Percentiles rank a stretch among this genome's conserved stretches.
These are phyloP conservation scores for Drosophila fuyamai DNA, from an alignment of 1,140 invertebrate genomes.

Conservation along the genomic window DNA sequence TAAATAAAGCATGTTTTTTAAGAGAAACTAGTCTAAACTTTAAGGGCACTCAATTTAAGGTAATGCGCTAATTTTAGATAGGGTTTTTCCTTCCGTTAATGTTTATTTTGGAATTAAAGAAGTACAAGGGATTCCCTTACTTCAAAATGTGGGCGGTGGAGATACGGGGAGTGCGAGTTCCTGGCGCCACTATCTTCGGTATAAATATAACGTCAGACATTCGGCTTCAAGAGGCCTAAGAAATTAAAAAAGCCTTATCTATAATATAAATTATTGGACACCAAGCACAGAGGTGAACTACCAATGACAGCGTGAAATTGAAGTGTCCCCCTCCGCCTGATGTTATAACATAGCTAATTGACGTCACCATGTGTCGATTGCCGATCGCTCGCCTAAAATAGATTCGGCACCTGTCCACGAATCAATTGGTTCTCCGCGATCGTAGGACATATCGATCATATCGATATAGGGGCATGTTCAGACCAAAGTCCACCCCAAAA, in stretches of 20 bases:
- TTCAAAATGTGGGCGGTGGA: neutral
- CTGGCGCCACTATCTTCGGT: slow-evolving; percentile 7
- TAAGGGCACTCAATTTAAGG: too few relatives aligned
- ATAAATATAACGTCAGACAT: slow-evolving; percentile 22
- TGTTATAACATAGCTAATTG: slow-evolving; percentile 65
- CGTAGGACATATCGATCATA: neutral
- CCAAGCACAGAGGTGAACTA: slow-evolving; percentile 25
- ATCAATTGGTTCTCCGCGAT: slow-evolving; percentile 2
- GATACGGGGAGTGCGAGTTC: neutral
- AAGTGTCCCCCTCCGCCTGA: slow-evolving; percentile 51
- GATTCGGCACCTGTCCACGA: slow-evolving; percentile 15
- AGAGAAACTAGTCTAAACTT: too few relatives aligned
- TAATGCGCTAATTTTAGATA: too few relatives aligned
- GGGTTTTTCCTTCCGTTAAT: too few relatives aligned
- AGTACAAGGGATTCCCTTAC: neutral
- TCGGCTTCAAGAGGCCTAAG: slow-evolving; percentile 14
- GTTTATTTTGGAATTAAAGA: neutral
- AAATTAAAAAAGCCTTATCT: slow-evolving; percentile 60
- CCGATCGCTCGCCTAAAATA: slow-evolving; percentile 1
- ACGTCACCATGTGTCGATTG: slow-evolving; percentile 57
- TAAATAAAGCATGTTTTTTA: too few relatives aligned
- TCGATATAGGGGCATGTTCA: neutral
- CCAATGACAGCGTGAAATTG: slow-evolving; percentile 42
- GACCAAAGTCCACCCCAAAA: neutral
- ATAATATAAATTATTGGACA: slow-evolving; percentile 63